These are phyloP conservation scores for Zygogramma bicolorata DNA, from an alignment of 2,888 invertebrate genomes.

Conservation along the genomic window DNA sequence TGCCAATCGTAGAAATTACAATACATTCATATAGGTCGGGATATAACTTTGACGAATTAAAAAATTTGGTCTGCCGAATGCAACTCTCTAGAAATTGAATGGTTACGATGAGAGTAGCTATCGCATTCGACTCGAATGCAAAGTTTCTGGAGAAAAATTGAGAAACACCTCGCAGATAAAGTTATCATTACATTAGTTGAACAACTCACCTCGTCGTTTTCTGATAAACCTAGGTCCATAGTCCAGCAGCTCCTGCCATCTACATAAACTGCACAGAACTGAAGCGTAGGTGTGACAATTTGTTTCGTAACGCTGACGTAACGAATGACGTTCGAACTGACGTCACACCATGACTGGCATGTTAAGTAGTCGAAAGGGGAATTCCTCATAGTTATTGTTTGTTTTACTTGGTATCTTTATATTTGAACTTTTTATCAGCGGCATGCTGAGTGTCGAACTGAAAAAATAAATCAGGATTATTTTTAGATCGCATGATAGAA, in stretches of 20 bases:
- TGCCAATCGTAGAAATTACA: too few relatives aligned
- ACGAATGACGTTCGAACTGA: constrained; percentile 2
- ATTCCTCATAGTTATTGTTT: constrained; percentile 16
- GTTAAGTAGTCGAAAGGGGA: constrained; percentile 14
- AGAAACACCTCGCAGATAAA: too few relatives aligned
- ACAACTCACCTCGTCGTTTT: neutral
- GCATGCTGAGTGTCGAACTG: neutral
- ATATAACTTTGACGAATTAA: too few relatives aligned
- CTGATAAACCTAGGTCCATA: neutral
- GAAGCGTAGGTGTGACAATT: neutral
- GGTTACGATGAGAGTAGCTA: too few relatives aligned
- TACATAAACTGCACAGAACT: neutral
- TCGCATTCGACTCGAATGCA: too few relatives aligned
- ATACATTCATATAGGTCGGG: too few relatives aligned
- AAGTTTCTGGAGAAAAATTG: too few relatives aligned
- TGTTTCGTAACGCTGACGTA: neutral
- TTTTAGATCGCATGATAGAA: neutral
- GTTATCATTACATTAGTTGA: neutral
- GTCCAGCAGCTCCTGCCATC: constrained; percentile 12
- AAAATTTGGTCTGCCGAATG: too few relatives aligned
- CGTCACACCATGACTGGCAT: constrained; percentile 17
- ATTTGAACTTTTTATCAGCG: constrained; percentile 10
- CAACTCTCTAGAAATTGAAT: too few relatives aligned
- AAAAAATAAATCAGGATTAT: constrained; percentile 7
- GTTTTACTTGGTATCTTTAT: constrained; percentile 8